A percentile compares a stretch with the other conserved stretches of the same genome.
These are phyloP conservation scores for Streptopelia turtur DNA, from an alignment of 2,797 vertebrate species.

Conservation along the genomic window DNA sequence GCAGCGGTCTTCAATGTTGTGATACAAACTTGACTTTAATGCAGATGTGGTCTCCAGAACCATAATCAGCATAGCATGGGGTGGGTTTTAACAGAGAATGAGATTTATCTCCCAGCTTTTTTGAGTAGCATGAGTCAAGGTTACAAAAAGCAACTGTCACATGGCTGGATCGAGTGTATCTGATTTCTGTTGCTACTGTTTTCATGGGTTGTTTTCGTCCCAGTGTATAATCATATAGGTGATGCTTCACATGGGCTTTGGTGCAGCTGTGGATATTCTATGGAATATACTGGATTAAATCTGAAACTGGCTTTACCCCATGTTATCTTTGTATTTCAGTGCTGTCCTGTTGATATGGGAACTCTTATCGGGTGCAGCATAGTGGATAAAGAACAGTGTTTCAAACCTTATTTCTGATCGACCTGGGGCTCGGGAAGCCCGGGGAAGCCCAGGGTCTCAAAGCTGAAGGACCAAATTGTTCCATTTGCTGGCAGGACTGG, in stretches of 20 bases:
- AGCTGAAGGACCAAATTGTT: background rate
- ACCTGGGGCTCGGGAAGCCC: background rate
- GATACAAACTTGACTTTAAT: background rate
- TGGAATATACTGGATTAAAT: background rate
- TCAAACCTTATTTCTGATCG: background rate
- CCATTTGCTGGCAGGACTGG: background rate
- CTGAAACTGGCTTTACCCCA: background rate
- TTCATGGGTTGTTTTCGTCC: background rate
- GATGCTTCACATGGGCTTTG: background rate
- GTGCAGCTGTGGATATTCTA: background rate
- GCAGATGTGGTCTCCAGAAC: background rate
- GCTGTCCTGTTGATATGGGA: rapidly evolving
- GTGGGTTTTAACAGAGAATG: background rate
- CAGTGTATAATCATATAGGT: background rate
- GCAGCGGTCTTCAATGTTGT: background rate
- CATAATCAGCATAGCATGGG: background rate
- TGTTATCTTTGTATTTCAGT: background rate
- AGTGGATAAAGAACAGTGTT: background rate
- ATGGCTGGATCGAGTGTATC: background rate
- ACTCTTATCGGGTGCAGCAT: rapidly evolving
- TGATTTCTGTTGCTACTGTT: background rate
- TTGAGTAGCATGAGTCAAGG: background rate
- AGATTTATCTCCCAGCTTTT: background rate
- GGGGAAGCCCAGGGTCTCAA: background rate
- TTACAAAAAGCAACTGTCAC: background rate